These are phyloP conservation scores for Helogale parvula DNA, from an alignment of 2,113 vertebrate genomes.

Conservation along the genomic window DNA sequence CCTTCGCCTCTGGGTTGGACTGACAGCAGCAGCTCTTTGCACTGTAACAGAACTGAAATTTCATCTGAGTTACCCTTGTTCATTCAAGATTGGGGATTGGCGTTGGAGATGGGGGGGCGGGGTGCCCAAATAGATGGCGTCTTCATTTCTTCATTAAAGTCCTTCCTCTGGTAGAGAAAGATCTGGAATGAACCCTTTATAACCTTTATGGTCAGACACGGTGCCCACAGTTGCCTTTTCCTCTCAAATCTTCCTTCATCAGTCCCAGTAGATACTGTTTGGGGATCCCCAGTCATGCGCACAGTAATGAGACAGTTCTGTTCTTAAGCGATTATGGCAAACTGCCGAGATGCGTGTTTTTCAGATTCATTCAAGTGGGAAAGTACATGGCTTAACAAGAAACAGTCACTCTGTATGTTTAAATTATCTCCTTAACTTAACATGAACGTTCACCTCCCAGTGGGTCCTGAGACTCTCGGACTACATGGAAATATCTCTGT, in stretches of 20 bases:
- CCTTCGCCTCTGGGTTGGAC: too few relatives aligned
- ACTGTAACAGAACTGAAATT: background rate
- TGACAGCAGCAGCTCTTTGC: rapidly evolving
- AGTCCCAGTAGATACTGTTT: rapidly evolving
- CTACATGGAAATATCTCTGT: background rate
- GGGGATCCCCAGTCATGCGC: background rate
- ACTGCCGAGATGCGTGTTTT: rapidly evolving
- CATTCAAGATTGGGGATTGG: background rate
- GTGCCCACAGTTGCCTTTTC: background rate
- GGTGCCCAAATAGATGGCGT: too few relatives aligned
- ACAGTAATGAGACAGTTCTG: background rate
- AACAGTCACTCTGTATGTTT: rapidly evolving
- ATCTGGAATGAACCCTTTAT: background rate
- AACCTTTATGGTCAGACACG: background rate
- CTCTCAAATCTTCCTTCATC: background rate
- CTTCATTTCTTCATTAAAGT: background rate
- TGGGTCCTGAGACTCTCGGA: background rate
- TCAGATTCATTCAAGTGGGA: rapidly evolving
- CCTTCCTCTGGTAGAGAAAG: background rate
- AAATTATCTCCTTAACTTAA: background rate
- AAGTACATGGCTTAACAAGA: background rate
- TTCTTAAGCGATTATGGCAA: rapidly evolving
- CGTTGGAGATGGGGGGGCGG: too few relatives aligned
- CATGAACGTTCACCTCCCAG: too few relatives aligned
- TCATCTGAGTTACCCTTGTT: background rate